A percentile compares a stretch with the other conserved stretches of the same genome.
phyloP scores from a whole-genome alignment of 2,888 invertebrate genomes.

The Drosophila greeni region DNA sequence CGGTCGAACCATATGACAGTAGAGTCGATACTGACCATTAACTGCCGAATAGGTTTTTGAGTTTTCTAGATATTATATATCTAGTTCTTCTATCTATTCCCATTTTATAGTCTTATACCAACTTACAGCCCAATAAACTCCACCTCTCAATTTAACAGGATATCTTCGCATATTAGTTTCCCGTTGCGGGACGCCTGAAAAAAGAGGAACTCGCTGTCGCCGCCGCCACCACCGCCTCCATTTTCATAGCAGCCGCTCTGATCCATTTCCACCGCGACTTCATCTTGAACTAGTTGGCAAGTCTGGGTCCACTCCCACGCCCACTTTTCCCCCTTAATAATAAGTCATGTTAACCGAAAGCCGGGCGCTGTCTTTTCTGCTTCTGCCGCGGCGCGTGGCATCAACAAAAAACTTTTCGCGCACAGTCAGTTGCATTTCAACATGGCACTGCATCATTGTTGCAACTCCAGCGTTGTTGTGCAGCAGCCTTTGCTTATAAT shows the following conservation, averaged over 20 bases:
- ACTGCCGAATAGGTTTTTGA: background rate
- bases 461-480: slow-evolving; percentile 28
- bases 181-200: slow-evolving; percentile 22
- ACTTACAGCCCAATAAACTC: background rate
- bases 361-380: slow-evolving; percentile 59
- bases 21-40: too few relatives aligned
- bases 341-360: slow-evolving; percentile 72
- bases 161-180: slow-evolving; percentile 33
- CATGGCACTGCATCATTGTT: slow-evolving; percentile 64
- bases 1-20: too few relatives aligned
- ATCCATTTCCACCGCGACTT: slow-evolving; percentile 37
- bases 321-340: slow-evolving; percentile 51
- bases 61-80: background rate
- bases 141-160: background rate
- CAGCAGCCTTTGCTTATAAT: slow-evolving; percentile 66
- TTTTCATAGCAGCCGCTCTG: slow-evolving; percentile 15
- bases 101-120: too few relatives aligned
- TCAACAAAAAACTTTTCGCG: slow-evolving; percentile 66
- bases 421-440: slow-evolving; percentile 73
- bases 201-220: slow-evolving; percentile 3
- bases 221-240: slow-evolving; percentile 4
- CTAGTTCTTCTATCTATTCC: too few relatives aligned
- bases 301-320: slow-evolving; percentile 17
- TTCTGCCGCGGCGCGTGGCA: slow-evolving; percentile 21
- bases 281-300: slow-evolving; percentile 61